Evolutionary conservation across 2,113 vertebrate species (phyloP).

Genomic region (Gnathonemus longibarbis): DNA sequence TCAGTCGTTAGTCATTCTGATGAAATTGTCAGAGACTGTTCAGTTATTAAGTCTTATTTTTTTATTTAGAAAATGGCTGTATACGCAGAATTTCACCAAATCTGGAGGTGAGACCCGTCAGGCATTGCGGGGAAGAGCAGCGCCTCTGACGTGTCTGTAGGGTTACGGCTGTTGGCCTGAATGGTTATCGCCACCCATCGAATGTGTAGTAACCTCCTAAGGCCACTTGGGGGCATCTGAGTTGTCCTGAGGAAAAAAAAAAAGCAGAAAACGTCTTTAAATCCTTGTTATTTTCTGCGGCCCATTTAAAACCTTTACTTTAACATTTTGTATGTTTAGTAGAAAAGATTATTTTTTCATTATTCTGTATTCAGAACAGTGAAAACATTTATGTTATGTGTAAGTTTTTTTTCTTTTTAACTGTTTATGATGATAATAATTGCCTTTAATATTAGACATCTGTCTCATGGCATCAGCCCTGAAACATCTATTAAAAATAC

Average conservation of each 20-base stretch:
- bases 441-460: background rate
- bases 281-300: background rate
- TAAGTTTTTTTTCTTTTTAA: background rate
- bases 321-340: background rate
- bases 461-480: background rate
- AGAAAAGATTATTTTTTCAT: background rate
- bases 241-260: background rate
- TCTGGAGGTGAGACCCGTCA: background rate
- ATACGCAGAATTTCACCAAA: background rate
- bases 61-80: background rate
- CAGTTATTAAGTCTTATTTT: background rate
- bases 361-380: background rate
- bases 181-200: background rate
- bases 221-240: conserved; percentile 22
- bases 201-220: background rate
- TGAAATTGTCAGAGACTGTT: background rate
- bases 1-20: background rate
- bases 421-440: background rate
- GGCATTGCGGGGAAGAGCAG: background rate
- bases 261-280: background rate
- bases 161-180: background rate
- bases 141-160: background rate
- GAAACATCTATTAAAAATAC: background rate
- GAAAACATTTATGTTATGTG: background rate
- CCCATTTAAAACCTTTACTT: background rate